Percentiles rank a stretch among this genome's conserved stretches.
phyloP scores from a whole-genome alignment of 2,888 invertebrate genomes.

The Hydraecia micacea region DNA sequence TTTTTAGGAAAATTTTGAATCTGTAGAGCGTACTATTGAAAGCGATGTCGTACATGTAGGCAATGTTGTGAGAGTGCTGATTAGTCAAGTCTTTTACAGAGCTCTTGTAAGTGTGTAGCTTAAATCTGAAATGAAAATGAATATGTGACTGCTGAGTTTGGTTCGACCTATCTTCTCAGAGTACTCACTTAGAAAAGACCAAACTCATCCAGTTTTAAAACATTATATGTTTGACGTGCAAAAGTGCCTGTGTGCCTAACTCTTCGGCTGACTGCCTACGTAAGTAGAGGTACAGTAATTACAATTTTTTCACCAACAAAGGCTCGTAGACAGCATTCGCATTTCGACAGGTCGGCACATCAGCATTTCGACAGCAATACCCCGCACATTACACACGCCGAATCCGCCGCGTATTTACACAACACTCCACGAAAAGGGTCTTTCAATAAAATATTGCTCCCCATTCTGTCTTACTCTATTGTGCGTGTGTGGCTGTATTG shows the following conservation, averaged over 20 bases:
- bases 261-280: neutral
- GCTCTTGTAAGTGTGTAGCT: neutral
- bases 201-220: neutral
- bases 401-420: constrained; percentile 87
- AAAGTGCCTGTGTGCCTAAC: neutral
- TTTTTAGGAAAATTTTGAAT: neutral
- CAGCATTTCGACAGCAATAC: constrained; percentile 78
- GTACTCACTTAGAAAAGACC: neutral
- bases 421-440: constrained; percentile 89
- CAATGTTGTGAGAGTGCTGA: neutral
- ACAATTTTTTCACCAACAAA: constrained; percentile 40
- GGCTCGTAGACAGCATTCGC: constrained; percentile 63
- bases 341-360: constrained; percentile 67
- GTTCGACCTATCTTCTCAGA: neutral
- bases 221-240: neutral
- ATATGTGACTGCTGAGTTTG: neutral
- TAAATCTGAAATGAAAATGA: neutral
- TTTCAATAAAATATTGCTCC: constrained; percentile 90
- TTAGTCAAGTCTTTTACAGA: neutral
- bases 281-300: constrained; percentile 25
- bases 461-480: constrained; percentile 87
- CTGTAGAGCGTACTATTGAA: neutral
- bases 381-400: constrained; percentile 83
- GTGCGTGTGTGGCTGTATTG: constrained; percentile 81
- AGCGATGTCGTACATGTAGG: neutral